Percentiles rank a stretch among this genome's conserved stretches.
These are phyloP conservation scores for Drosophila nigrodunni DNA, from an alignment of 1,140 invertebrate genomes.

Conservation along the genomic window DNA sequence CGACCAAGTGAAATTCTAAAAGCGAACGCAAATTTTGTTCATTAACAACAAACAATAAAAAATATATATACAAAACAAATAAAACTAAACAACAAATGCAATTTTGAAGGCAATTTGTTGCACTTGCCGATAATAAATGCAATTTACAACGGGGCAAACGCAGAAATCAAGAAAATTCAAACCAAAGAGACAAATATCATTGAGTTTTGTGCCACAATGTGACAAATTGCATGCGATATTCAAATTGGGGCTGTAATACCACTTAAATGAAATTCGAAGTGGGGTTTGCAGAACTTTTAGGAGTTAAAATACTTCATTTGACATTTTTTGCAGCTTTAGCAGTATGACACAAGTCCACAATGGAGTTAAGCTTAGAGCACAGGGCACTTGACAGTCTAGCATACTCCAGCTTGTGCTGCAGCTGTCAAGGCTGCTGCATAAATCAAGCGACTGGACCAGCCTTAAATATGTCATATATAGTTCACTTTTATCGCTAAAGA, in stretches of 20 bases:
- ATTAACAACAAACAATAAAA: slow-evolving; percentile 37
- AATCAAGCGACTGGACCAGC: slow-evolving; percentile 54
- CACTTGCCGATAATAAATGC: slow-evolving; percentile 69
- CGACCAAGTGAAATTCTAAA: slow-evolving; percentile 28
- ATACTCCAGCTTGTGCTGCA: slow-evolving; percentile 30
- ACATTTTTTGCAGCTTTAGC: background rate
- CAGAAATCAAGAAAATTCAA: slow-evolving; percentile 29
- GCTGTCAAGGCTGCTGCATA: slow-evolving; percentile 67
- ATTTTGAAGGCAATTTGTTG: slow-evolving; percentile 57
- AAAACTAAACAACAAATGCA: slow-evolving; percentile 16
- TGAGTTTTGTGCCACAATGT: slow-evolving; percentile 44
- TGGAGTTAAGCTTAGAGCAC: background rate
- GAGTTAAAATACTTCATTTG: background rate
- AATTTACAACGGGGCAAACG: slow-evolving; percentile 26
- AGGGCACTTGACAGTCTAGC: background rate
- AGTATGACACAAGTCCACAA: too few relatives aligned
- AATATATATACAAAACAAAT: slow-evolving; percentile 11
- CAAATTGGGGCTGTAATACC: slow-evolving; percentile 46
- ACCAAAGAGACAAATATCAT: slow-evolving; percentile 33
- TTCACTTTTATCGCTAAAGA: slow-evolving; percentile 38
- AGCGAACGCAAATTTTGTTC: slow-evolving; percentile 42
- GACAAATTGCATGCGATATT: slow-evolving; percentile 75
- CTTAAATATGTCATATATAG: slow-evolving; percentile 43
- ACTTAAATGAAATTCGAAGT: background rate
- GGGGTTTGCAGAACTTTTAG: background rate